Evolutionary conservation across 1,140 invertebrate species (phyloP), one percentile per base, ranked within the genome.

Genomic region (Kradibia gibbosae): DNA sequence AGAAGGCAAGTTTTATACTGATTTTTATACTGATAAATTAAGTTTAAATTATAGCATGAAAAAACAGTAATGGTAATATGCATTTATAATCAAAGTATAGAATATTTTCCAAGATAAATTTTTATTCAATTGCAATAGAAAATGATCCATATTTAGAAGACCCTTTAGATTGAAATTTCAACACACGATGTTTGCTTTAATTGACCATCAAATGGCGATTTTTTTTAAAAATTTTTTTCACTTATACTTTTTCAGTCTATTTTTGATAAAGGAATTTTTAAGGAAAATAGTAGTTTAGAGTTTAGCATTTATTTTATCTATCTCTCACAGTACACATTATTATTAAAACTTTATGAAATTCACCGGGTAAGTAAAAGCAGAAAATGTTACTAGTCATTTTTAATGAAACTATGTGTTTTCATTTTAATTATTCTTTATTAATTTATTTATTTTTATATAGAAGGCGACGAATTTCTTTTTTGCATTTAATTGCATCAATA

Each of bases 331-430:
- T 4, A 11, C 28, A 22, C 53, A n/a, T 75, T 22, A 39, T 75
- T 75, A 75, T 60, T 55, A 60, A 75, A 75, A 36, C 73, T 60
- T 22, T 55, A 55, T 22, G 50, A 55, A 50, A 74, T 74, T 31
- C 28, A 34, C 8, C 28, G 42, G 45, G 36, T 34, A 48, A 48
- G 39, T 34, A 28, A 28, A 75, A 39, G 55, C 36, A 22, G 36
- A 28, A 42, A 60, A 75, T 75, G 20, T 60, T 75, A 3, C 71
- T 1, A 45, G 15, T 39, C 25, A 25, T 25, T 72, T 42, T 67
- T 67, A 39, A 67, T n/a, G 62, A 67, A 67, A 67, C 20, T 11
- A 8, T 5, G 3, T 28, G 34, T 67, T 67, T 67, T 67, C n/a
- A 48, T 48, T 48, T 72, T 20, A 25, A 48, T 53, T 53, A 3